Percentiles rank a stretch among this genome's conserved stretches.
Evolutionary conservation across 2,888 invertebrate genomes (phyloP).

Genomic region (Acleris cristana): DNA sequence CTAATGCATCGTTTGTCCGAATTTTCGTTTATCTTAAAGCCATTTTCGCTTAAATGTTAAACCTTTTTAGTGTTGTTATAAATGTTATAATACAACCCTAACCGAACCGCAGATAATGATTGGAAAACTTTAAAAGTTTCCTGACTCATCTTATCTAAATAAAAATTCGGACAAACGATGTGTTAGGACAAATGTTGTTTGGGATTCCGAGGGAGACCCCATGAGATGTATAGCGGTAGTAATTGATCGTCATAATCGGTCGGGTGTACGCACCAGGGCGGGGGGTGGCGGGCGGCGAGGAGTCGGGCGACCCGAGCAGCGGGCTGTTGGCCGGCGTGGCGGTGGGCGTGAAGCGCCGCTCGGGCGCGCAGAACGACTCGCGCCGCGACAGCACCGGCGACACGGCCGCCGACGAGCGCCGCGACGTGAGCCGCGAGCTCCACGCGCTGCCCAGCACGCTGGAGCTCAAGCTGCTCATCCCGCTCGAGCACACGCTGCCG

Average conservation of each 20-base stretch:
- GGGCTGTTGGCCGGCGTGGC: slow-evolving; percentile 88
- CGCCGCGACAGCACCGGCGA: slow-evolving; percentile 87
- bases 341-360: slow-evolving; percentile 89
- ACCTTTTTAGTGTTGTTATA: too few species aligned
- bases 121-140: too few species aligned
- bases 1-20: too few species aligned
- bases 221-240: background rate
- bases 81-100: too few species aligned
- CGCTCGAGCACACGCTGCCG: slow-evolving; percentile 84
- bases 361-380: slow-evolving; percentile 91
- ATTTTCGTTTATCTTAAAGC: too few species aligned
- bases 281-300: slow-evolving; percentile 83
- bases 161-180: too few species aligned
- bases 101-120: too few species aligned
- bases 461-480: slow-evolving; percentile 80
- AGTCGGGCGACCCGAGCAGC: slow-evolving; percentile 17
- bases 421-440: slow-evolving; percentile 86
- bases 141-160: too few species aligned
- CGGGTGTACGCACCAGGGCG: slow-evolving; percentile 82
- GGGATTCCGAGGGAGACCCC: too few species aligned
- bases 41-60: too few species aligned
- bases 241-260: background rate
- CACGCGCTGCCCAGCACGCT: slow-evolving; percentile 82
- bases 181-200: too few species aligned
- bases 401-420: slow-evolving; percentile 78